Base-by-base conservation (phyloP, 1,140 invertebrate genomes). In the Fopius arisanus region DNA sequence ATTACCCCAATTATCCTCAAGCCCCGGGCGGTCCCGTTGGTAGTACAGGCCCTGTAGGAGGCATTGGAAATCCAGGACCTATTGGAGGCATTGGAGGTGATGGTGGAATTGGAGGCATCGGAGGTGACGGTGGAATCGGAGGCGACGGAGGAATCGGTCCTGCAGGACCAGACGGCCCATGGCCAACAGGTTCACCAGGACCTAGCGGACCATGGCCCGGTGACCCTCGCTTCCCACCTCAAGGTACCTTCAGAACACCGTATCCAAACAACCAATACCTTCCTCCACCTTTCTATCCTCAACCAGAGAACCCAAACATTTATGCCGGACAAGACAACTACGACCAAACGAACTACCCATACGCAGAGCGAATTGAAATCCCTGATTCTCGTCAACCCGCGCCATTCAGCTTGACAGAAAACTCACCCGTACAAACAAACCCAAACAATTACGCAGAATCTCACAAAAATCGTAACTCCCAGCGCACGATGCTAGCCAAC, bases 121-220 rank as follows among this genome's bases (percentile, higher is more conserved):
- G 79, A 26, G 67, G 54, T 1, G 23, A 63, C 0, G 82, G 79
- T 0, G 76, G 74, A 3, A 16, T 78, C 10, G 82, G 80, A 3
- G 76, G 74, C 1, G 29, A 70, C 0, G 81, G 81, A 16, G 78
- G 76, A 16, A 72, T 68, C 1, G 82, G 81, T 6, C 70, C 75
- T 2, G 82, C 74, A 28, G 82, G 82, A 6, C 79, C 82, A 19
- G 75, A 84, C 43, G 79, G 80, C 2, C 77, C 79, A 26, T 85
- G 83, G 80, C 84, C 83, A 54, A 80, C 78, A 5, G 84, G 84
- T 21, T 78, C 80, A 2, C 83, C 84, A 0, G 84, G 84, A n/a
- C 84, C 84, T 0, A 73, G 83, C 37, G 84, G 84, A 4, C 82
- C 84, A 65, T 85, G 84, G 84, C 84, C 84, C 28, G 84, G 84